Evolutionary conservation across 23 tunicate genomes (phyloP).

Genomic region (Styela plicata): DNA sequence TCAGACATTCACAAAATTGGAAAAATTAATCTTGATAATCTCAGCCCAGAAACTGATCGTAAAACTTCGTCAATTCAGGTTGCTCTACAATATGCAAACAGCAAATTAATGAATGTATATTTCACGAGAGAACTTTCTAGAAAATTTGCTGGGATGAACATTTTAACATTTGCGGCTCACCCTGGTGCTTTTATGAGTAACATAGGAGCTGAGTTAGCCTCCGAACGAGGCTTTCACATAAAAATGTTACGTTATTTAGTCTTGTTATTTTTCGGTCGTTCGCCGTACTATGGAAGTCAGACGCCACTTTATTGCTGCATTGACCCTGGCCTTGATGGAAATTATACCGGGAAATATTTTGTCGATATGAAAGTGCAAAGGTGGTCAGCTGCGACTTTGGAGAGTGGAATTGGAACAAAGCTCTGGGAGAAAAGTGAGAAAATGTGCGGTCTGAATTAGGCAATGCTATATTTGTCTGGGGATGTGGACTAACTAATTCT

Average conservation of each 20-base stretch:
- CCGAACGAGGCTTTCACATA: not conserved
- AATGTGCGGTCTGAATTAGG: not conserved
- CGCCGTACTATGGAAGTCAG: conserved; percentile 17
- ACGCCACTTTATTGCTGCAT: conserved; percentile 19
- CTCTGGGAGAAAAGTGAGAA: conserved; percentile 17
- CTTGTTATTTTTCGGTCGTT: not conserved
- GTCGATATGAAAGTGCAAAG: not conserved
- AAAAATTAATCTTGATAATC: not conserved
- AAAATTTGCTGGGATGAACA: not conserved
- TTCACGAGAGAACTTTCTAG: not conserved
- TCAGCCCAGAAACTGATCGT: not conserved
- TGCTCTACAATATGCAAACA: not conserved
- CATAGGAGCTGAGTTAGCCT: not conserved
- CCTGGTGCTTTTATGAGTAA: conserved; percentile 11
- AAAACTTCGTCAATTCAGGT: not conserved
- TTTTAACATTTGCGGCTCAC: conserved; percentile 12
- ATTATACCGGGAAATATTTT: conserved; percentile 3
- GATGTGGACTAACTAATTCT: no score
- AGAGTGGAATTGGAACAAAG: not conserved
- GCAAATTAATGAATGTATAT: not conserved
- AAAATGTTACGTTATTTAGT: not conserved
- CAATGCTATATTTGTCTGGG: no score
- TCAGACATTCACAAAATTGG: conserved; percentile 7
- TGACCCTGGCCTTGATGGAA: not conserved
- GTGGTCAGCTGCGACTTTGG: not conserved